Base-by-base conservation (phyloP, 2,113 vertebrate species). In the Brevimyrus niger region DNA sequence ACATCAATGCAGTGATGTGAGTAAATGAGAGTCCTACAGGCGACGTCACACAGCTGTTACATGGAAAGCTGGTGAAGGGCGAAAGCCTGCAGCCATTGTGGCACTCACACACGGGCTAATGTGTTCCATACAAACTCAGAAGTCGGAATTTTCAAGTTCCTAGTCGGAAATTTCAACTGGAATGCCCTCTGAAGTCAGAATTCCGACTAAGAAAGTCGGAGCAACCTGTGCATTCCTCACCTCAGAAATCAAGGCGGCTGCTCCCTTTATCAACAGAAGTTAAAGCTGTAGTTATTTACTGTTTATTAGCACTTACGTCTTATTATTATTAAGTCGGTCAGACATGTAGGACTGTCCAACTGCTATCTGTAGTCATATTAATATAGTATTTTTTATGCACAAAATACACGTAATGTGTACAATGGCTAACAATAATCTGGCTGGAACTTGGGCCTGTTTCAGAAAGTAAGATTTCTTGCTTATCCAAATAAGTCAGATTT, bases 1-100 rank as follows among this genome's bases (percentile, higher is more conserved):
- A 93, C 46, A 87, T 94, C 38, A 82, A 90, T 2, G 92, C 93
- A 86, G 46, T 93, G n/a, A 91, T 94, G 93, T 94, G 92, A 95
- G 92, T 65, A 84, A 61, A 91, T 9, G 86, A 53, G 21, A 21
- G 19, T 47, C 21, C 19, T 19, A 6, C 69, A 17, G 69, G 31
- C 69, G 4, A 8, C 0, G 13, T 15, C 69, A 2, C 69, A 7
- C 69, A 19, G 69, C 13, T 15, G 69, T 38, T 17, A 38, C 31
- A 38, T 31, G 58, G 58, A n/a, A 27, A 61, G 58, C 58, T 9
- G 21, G 21, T 10, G 10, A 61, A 42, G 73, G 17, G 17, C 6
- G 2, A n/a, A 69, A 31, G 65, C 31, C 35, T 10, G 65, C 65
- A 35, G 65, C 3, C 27, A 17, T 73, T 35, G 13, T 69, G 10